These are phyloP conservation scores for Arizona elegans DNA, from an alignment of 2,113 vertebrate genomes.

Conservation along the genomic window DNA sequence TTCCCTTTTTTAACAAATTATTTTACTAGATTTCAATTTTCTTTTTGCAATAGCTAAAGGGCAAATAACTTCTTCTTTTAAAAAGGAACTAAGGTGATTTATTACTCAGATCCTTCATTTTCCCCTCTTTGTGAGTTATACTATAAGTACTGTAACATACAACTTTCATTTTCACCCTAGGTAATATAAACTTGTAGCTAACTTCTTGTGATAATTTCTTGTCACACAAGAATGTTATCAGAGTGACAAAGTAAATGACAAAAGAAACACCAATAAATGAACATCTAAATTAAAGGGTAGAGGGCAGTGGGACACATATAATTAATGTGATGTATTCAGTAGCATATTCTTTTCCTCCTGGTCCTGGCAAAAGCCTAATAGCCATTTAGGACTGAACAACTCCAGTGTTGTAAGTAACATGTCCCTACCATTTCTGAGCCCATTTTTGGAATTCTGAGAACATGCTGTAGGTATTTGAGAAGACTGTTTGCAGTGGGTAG, in stretches of 20 bases:
- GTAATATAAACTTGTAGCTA: not conserved
- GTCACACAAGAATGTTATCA: not conserved
- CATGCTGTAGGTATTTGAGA: not conserved
- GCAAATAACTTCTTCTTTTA: not conserved
- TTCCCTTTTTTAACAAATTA: slow-evolving; percentile 8
- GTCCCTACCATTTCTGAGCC: not conserved
- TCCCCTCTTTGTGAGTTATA: not conserved
- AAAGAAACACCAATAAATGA: not conserved
- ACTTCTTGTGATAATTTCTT: no score
- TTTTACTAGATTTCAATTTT: slow-evolving; percentile 25
- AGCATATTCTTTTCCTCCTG: not conserved
- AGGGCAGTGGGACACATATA: not conserved
- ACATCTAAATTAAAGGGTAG: not conserved
- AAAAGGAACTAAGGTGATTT: not conserved
- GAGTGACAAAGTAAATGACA: slow-evolving; percentile 10
- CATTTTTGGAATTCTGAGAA: not conserved
- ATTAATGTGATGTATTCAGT: not conserved
- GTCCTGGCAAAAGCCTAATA: not conserved
- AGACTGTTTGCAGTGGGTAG: not conserved
- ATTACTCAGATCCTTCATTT: slow-evolving; percentile 8
- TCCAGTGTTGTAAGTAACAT: not conserved
- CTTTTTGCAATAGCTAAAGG: slow-evolving; percentile 1
- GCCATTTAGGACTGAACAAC: not conserved
- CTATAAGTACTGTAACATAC: not conserved
- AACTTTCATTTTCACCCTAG: slow-evolving; percentile 2